Evolutionary conservation across 2,888 invertebrate genomes (phyloP).

Genomic region (Ditylenchus weischeri): DNA sequence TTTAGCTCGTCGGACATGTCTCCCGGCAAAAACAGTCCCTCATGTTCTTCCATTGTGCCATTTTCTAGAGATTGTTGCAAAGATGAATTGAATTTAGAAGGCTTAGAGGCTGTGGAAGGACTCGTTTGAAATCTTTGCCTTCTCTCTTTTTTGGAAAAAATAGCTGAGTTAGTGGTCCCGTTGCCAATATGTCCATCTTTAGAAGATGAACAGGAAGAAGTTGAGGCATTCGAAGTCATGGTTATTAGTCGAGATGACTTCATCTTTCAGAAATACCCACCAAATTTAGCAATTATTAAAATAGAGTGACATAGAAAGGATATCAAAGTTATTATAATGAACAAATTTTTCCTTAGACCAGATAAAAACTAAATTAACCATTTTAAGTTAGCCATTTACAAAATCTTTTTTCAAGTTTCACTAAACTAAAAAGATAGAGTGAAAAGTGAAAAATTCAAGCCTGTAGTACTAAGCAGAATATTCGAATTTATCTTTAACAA

Average conservation of each 20-base stretch:
- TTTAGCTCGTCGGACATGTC: constrained; percentile 56
- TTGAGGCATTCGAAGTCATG: constrained; percentile 2
- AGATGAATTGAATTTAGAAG: constrained; percentile 2
- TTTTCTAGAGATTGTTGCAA: constrained; percentile 12
- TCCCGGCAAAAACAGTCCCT: constrained; percentile 52
- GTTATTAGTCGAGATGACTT: background rate
- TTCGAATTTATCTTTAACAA: no score
- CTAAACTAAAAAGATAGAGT: no score
- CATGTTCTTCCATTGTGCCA: constrained; percentile 36
- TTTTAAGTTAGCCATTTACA: no score
- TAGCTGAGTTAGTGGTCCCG: background rate
- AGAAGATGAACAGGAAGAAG: constrained; percentile 1
- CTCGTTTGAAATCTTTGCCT: constrained; percentile 4
- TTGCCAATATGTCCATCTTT: background rate
- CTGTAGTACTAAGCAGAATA: no score
- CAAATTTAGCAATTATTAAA: no score
- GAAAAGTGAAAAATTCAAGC: no score
- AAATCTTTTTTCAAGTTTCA: no score
- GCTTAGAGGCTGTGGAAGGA: background rate
- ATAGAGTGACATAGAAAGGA: no score
- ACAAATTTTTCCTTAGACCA: no score
- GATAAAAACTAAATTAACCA: no score
- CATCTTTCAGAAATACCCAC: background rate
- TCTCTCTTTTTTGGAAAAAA: constrained; percentile 6
- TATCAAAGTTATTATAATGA: no score